Percentiles rank a stretch among this genome's conserved stretches.
Evolutionary conservation across 2,888 invertebrate species (phyloP).

Genomic region (Caenorhabditis japonica): DNA sequence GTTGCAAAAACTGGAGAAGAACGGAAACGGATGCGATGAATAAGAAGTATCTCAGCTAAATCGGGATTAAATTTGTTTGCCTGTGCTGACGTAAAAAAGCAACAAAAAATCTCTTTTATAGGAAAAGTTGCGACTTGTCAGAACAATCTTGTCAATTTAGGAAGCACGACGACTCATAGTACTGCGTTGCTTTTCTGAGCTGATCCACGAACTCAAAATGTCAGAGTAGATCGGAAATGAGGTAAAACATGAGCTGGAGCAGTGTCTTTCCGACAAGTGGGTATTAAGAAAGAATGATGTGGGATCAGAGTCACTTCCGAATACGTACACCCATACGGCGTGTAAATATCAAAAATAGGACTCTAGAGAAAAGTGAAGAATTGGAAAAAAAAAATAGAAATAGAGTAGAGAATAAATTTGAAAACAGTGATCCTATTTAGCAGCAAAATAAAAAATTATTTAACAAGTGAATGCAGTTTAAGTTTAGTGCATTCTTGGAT

Average conservation of each 20-base stretch:
- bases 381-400: not conserved
- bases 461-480: conserved; percentile 2
- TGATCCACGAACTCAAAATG: conserved; percentile 3
- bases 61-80: too few relatives aligned
- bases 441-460: not conserved
- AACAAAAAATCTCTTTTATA: not conserved
- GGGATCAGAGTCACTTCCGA: conserved; percentile 27
- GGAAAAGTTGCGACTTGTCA: conserved; percentile 35
- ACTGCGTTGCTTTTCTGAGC: too few relatives aligned
- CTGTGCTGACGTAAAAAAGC: too few relatives aligned
- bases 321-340: too few relatives aligned
- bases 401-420: conserved; percentile 3
- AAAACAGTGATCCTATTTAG: too few relatives aligned
- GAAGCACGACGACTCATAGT: too few relatives aligned
- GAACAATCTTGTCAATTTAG: conserved; percentile 24
- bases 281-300: conserved; percentile 46
- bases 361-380: too few relatives aligned
- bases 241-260: conserved; percentile 29
- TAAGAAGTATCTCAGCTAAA: too few relatives aligned
- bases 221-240: conserved; percentile 25
- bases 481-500: too few relatives aligned
- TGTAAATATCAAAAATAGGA: conserved; percentile 16
- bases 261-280: conserved; percentile 31
- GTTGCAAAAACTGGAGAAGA: not conserved
- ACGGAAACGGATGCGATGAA: not conserved